Base-by-base conservation (phyloP, 2,888 invertebrate genomes). In the Cephalotes varians region DNA sequence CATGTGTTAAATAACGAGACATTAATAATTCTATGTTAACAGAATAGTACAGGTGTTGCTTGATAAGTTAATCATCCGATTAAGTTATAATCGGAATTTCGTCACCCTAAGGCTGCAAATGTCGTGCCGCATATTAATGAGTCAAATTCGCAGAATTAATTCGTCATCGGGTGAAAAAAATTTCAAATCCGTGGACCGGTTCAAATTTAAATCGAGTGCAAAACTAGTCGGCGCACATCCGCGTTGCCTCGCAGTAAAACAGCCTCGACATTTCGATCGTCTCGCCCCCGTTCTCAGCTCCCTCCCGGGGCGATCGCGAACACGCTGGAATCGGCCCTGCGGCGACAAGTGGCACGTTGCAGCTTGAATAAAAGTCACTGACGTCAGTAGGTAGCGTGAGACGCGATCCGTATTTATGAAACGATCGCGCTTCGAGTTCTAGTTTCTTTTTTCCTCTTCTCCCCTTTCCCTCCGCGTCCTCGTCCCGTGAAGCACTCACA, bases 291-390 rank as follows among this genome's bases (percentile, higher is more conserved):
- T 3, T 10, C 51, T 10, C 51, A 51, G 21, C 28, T 15, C 44
- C 1, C 28, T 15, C 56, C 10, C 7, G 40, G 34, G 18, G 40
- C 21, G 10, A 56, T 67, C 28, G 51, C 51, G 51, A 37, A 6
- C 51, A 28, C 18, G 25, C 72, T 18, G 18, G 28, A 64, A 40
- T 44, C 54, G 18, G 54, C 31, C 87, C 85, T 74, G 83, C 82
- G 83, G 83, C 87, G 81, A 81, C 60, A 72, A 64, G 21, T 21
- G 34, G 34, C 80, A 37, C 49, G 69, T 69, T 87, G 65, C 83
- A 86, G 80, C 82, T 80, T 62, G 85, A 88, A 88, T 88, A 89
- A 85, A 81, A 87, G 85, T 71, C 81, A 69, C 81, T 88, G 88
- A 88, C 90, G 88, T 88, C 88, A 88, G 84, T 89, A 79, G 85